These are phyloP conservation scores for Eutolmus rufibarbis DNA, from an alignment of 2,888 invertebrate species.

Conservation along the genomic window DNA sequence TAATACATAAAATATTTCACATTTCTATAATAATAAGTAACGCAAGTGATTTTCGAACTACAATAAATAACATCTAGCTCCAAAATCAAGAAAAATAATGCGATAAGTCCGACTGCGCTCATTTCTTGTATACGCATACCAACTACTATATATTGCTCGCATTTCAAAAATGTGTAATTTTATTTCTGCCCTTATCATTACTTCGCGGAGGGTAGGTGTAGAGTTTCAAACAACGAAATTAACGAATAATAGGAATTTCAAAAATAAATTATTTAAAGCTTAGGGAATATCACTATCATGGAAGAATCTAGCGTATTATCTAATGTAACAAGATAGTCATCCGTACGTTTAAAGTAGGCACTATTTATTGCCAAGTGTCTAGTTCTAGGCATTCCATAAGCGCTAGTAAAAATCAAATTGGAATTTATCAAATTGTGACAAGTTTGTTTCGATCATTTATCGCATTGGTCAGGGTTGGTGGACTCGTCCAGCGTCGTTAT, in stretches of 20 bases:
- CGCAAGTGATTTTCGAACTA: too few relatives aligned
- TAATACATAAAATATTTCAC: too few relatives aligned
- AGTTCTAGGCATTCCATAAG: constrained; percentile 16
- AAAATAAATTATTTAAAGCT: neutral
- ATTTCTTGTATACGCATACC: too few relatives aligned
- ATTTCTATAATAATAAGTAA: too few relatives aligned
- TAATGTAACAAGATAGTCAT: neutral
- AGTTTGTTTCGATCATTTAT: constrained; percentile 21
- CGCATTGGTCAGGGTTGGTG: neutral
- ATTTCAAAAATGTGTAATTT: too few relatives aligned
- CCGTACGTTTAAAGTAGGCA: neutral
- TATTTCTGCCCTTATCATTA: too few relatives aligned
- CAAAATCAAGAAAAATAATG: too few relatives aligned
- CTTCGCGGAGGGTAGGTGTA: neutral
- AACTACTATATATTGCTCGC: too few relatives aligned
- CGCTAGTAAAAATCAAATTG: neutral
- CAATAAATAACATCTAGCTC: too few relatives aligned
- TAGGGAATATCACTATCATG: neutral
- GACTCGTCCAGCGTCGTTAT: neutral
- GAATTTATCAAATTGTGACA: constrained; percentile 10
- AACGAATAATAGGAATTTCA: neutral
- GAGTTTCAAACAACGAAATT: neutral
- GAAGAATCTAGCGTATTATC: neutral
- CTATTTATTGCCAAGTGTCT: constrained; percentile 10
- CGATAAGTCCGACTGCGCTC: too few relatives aligned